Evolutionary conservation across 30 jellyfish, hydroid and myxozoan species (phyloP).

Genomic region (Nemopilema nomurai): DNA sequence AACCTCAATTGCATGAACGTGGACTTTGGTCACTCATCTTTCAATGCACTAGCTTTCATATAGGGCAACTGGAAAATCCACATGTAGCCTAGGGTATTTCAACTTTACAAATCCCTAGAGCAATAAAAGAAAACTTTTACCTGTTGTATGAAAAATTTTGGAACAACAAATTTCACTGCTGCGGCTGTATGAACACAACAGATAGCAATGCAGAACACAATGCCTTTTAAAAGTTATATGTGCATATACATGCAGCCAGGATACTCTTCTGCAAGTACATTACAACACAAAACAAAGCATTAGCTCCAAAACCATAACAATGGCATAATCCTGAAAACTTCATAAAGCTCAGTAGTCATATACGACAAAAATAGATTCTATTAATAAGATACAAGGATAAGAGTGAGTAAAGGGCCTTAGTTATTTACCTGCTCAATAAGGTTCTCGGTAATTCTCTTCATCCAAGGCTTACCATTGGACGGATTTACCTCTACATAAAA

Average conservation of each 20-base stretch:
- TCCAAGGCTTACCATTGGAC: constrained; percentile 76
- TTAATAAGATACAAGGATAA: too few relatives aligned
- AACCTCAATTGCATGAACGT: neutral
- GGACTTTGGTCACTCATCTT: neutral
- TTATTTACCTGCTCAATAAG: constrained; percentile 68
- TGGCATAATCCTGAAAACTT: neutral
- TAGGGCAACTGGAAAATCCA: constrained; percentile 69
- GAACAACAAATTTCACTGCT: too few relatives aligned
- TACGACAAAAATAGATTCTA: too few relatives aligned
- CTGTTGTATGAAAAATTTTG: neutral
- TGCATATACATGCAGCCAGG: too few relatives aligned
- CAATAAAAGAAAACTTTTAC: neutral
- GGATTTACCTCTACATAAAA: constrained; percentile 84
- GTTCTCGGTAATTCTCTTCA: constrained; percentile 79
- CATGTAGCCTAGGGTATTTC: constrained; percentile 70
- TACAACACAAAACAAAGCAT: too few relatives aligned
- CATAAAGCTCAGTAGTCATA: too few relatives aligned
- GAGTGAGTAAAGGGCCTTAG: neutral
- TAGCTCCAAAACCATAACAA: neutral
- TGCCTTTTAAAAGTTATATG: too few relatives aligned
- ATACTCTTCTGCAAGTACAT: too few relatives aligned
- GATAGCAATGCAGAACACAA: too few relatives aligned
- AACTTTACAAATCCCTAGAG: constrained; percentile 52
- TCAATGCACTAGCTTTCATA: constrained; percentile 30
- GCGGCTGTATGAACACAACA: too few relatives aligned